Evolutionary conservation across 2,888 invertebrate genomes (phyloP).

Genomic region (Caenorhabditis virilis): DNA sequence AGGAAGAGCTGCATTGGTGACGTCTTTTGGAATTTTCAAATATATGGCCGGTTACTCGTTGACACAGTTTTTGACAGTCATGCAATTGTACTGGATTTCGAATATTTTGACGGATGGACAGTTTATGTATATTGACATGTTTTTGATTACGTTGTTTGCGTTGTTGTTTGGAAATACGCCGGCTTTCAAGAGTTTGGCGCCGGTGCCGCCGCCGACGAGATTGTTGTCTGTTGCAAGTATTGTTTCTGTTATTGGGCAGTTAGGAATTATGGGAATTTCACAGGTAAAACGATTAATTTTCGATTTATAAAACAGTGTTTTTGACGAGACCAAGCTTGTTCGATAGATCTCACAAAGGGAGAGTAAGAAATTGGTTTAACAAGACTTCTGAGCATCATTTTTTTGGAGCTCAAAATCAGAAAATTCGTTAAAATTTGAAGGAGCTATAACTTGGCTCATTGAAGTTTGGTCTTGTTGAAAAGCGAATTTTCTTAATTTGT

Average conservation of each 20-base stretch:
- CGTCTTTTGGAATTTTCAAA: constrained; percentile 95
- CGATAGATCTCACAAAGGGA: too few relatives aligned
- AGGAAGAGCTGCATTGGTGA: constrained; percentile 87
- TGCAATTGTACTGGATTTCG: constrained; percentile 72
- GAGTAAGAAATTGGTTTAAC: too few relatives aligned
- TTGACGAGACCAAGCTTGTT: too few relatives aligned
- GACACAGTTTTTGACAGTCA: constrained; percentile 78
- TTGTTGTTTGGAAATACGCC: constrained; percentile 69
- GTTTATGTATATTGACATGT: constrained; percentile 73
- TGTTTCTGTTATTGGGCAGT: constrained; percentile 78
- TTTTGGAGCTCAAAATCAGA: too few relatives aligned
- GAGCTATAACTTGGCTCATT: too few relatives aligned
- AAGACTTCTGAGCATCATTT: too few relatives aligned
- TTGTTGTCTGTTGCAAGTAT: constrained; percentile 77
- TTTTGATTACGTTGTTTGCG: constrained; percentile 71
- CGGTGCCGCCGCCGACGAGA: constrained; percentile 63
- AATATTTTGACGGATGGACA: constrained; percentile 67
- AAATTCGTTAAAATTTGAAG: too few relatives aligned
- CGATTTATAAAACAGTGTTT: too few relatives aligned
- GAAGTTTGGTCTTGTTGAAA: too few relatives aligned
- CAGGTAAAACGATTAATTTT: too few relatives aligned
- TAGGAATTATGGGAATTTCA: constrained; percentile 76
- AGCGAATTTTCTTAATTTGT: too few relatives aligned
- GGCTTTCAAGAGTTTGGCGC: constrained; percentile 56
- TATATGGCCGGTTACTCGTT: constrained; percentile 91